Evolutionary conservation across 2,888 invertebrate genomes (phyloP).

Genomic region (Hypolimnas misippus): DNA sequence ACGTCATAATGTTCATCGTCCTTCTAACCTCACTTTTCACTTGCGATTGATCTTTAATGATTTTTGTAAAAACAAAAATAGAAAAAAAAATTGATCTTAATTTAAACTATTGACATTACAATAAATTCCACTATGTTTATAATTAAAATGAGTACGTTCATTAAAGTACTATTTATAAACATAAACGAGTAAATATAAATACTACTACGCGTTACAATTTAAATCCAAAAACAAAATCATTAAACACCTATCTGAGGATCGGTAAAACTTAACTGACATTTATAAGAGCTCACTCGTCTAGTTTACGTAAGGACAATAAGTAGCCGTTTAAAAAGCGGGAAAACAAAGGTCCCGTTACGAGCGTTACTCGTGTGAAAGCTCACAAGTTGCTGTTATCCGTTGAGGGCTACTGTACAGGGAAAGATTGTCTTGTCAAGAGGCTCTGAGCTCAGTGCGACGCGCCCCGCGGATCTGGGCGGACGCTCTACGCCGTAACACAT

Average conservation of each 20-base stretch:
- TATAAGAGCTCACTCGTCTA: constrained; percentile 2
- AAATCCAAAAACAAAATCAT: neutral
- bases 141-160: no score
- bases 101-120: no score
- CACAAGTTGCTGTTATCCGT: constrained; percentile 74
- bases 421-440: constrained; percentile 81
- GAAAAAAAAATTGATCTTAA: no score
- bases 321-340: constrained; percentile 55
- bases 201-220: no score
- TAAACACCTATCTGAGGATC: neutral
- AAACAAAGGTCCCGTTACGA: constrained; percentile 71
- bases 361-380: constrained; percentile 74
- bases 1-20: no score
- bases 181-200: no score
- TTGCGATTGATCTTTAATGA: no score
- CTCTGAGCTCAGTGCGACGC: constrained; percentile 71
- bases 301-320: constrained; percentile 25
- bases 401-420: constrained; percentile 70
- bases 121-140: no score
- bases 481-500: constrained; percentile 65
- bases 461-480: constrained; percentile 69
- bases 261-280: constrained; percentile 7
- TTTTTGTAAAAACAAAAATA: no score
- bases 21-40: no score
- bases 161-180: no score